phyloP scores from a whole-genome alignment of 2,797 vertebrate species.

The Carapus acus region DNA sequence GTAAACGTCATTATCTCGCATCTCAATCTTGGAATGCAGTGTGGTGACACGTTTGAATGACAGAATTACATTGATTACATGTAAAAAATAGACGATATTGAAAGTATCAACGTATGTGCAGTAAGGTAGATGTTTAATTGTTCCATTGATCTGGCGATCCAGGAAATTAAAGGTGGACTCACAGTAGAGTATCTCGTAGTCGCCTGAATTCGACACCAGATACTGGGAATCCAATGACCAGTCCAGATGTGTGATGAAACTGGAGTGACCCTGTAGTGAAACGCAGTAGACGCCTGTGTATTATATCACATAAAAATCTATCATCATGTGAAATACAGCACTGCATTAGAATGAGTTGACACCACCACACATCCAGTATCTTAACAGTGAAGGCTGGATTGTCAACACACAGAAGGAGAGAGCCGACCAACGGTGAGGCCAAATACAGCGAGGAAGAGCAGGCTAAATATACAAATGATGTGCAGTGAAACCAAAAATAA shows the following conservation, averaged over 20 bases:
- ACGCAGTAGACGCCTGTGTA: constrained; percentile 15
- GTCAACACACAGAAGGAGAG: constrained; percentile 15
- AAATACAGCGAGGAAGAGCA: constrained; percentile 17
- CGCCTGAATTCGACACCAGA: constrained; percentile 96
- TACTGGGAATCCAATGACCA: constrained; percentile 96
- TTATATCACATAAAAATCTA: constrained; percentile 6
- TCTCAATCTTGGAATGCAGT: too few species aligned
- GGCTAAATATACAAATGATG: constrained; percentile 38
- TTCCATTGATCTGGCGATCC: background rate
- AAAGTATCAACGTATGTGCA: background rate
- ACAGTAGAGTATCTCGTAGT: constrained; percentile 99
- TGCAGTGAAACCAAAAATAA: constrained; percentile 32
- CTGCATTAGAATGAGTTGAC: constrained; percentile 3
- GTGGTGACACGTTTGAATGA: too few species aligned
- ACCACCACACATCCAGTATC: constrained; percentile 9
- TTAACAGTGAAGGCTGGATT: constrained; percentile 10
- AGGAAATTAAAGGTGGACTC: constrained; percentile 62
- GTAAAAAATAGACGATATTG: too few species aligned
- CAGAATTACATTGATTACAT: too few species aligned
- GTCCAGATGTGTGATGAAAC: constrained; percentile 97
- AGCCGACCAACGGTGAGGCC: constrained; percentile 3
- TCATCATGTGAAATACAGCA: too few species aligned
- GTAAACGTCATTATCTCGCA: too few species aligned
- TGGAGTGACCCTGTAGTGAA: constrained; percentile 88
- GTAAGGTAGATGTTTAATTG: too few species aligned